These are phyloP conservation scores for Gymnorhina tibicen DNA, from an alignment of 2,113 vertebrate genomes.

Conservation along the genomic window DNA sequence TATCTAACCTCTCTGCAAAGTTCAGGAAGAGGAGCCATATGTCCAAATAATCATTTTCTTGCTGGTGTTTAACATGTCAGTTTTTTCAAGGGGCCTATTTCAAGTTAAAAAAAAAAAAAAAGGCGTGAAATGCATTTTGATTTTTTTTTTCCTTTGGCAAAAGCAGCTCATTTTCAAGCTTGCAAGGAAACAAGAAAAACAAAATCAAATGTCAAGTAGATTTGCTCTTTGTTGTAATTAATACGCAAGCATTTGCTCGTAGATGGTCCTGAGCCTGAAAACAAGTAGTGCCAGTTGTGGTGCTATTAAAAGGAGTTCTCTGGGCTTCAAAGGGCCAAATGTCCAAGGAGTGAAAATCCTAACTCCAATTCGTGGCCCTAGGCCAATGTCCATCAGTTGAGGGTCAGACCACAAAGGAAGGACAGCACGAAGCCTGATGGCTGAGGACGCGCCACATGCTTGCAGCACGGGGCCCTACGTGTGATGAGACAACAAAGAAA, in stretches of 20 bases:
- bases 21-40: constrained; percentile 66
- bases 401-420: neutral
- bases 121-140: constrained; percentile 32
- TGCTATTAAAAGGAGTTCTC: neutral
- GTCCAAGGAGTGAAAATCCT: neutral
- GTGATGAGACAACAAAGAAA: neutral
- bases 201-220: constrained; percentile 69
- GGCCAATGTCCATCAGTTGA: neutral
- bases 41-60: constrained; percentile 61
- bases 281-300: neutral
- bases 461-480: neutral
- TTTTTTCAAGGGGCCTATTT: constrained; percentile 52
- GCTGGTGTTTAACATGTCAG: constrained; percentile 58
- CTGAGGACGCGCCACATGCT: fast-evolving
- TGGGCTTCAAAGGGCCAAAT: neutral
- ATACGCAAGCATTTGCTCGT: constrained; percentile 21
- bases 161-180: constrained; percentile 61
- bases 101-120: constrained; percentile 26
- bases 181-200: constrained; percentile 60
- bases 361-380: neutral
- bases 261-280: constrained; percentile 34
- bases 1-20: constrained; percentile 55
- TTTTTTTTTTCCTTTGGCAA: constrained; percentile 42
- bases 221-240: constrained; percentile 67
- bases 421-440: neutral